Conservation (phyloP, 2,888 invertebrate genomes). For the Drosophila neotestacea region DNA sequence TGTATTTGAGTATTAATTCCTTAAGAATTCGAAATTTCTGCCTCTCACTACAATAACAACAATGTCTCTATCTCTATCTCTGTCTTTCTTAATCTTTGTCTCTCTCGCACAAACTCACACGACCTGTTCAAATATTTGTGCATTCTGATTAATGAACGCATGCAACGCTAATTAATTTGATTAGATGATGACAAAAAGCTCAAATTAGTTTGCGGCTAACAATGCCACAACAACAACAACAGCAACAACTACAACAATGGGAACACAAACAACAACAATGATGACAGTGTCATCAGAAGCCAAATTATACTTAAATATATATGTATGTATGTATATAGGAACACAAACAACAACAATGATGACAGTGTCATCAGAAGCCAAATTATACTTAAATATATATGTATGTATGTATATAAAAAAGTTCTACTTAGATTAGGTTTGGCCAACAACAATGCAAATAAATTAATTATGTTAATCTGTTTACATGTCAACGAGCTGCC, state of each 20-base stretch:
- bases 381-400: conserved; percentile 6
- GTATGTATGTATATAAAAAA: conserved; percentile 10
- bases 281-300: conserved; percentile 36
- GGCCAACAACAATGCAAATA: conserved; percentile 62
- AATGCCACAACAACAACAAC: conserved; percentile 33
- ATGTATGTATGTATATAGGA: neutral
- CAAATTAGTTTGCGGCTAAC: conserved; percentile 59
- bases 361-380: conserved; percentile 35
- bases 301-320: conserved; percentile 9
- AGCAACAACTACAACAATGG: conserved; percentile 18
- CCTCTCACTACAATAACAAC: neutral
- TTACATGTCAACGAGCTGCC: conserved; percentile 68
- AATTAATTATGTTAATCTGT: conserved; percentile 81
- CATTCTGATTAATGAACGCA: conserved; percentile 61
- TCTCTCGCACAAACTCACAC: neutral
- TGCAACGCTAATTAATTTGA: conserved; percentile 74
- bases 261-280: conserved; percentile 13
- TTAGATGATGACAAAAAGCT: conserved; percentile 66
- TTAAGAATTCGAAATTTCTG: too few species aligned
- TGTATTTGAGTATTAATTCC: too few species aligned
- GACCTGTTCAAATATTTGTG: conserved; percentile 42
- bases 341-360: conserved; percentile 16
- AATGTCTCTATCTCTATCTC: neutral
- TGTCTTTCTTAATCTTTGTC: neutral
- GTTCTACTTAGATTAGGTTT: conserved; percentile 44